Evolutionary conservation across 2,888 invertebrate genomes (phyloP), one percentile per base, ranked within the genome.

Genomic region (Luffia ferchaultella): DNA sequence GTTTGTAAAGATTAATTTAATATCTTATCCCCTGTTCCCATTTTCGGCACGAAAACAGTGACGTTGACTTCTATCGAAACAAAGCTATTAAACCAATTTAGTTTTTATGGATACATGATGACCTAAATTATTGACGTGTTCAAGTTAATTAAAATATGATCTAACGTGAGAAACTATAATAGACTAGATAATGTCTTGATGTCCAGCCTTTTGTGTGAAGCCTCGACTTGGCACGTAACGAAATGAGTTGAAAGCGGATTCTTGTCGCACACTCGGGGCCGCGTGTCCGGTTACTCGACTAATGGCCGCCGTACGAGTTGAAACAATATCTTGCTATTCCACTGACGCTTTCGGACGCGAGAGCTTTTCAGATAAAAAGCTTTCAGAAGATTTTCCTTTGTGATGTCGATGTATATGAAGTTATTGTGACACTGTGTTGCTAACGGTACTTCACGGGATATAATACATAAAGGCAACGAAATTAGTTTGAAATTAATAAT

Each of bases 231-330:
- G 30, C 30, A 30, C 30, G 5, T 30, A 30, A 30, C 30, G 53
- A 54, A 55, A 55, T 55, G 55, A 55, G 55, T 55, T 55, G 54
- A 55, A 53, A 55, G 55, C 54, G 50, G 55, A 55, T 53, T 50
- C 55, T 54, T 55, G 55, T 55, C 50, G 52, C 50, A 50, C 47
- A 51, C 55, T 54, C 52, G 50, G 53, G 46, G 48, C 49, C 42
- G 48, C 51, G 50, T 51, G 54, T 53, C 30, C 30, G 30, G 30
- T 30, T 30, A 30, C 45, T 20, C 7, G 45, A 30, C 30, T 30
- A 30, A 30, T 30, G 30, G 30, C 30, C 30, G 30, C 30, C 30
- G 30, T 30, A 30, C 30, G 30, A 30, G 30, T 30, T 30, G 30
- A 30, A 30, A 30, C 30, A 30, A 30, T 30, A 30, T 30, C 30